phyloP scores from a whole-genome alignment of 2,888 invertebrate genomes.

The Sinopyrophorus schimmeli region DNA sequence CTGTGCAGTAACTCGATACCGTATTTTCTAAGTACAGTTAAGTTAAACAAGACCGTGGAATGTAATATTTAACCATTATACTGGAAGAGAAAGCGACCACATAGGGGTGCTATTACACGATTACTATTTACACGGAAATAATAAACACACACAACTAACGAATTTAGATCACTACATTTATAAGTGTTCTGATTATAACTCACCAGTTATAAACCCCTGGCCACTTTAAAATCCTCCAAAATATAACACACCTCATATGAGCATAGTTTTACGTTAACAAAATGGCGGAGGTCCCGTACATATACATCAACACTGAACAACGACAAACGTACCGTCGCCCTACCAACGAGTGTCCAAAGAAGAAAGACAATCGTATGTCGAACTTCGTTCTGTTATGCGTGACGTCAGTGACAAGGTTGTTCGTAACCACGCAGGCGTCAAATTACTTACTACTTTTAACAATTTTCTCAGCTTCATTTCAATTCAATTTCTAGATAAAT shows the following conservation, averaged over 20 bases:
- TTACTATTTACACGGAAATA: no score
- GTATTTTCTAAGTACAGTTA: conserved; percentile 13
- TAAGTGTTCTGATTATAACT: conserved; percentile 41
- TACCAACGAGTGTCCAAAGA: no score
- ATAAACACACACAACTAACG: no score
- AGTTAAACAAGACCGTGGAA: conserved; percentile 16
- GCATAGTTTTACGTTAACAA: conserved; percentile 57
- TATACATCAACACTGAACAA: conserved; percentile 44
- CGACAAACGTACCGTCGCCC: conserved; percentile 44
- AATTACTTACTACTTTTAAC: no score
- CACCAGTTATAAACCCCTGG: conserved; percentile 53
- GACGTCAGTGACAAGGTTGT: conserved; percentile 54
- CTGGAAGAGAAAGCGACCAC: conserved; percentile 25
- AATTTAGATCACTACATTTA: no score
- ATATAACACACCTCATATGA: conserved; percentile 56
- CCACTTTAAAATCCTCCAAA: conserved; percentile 50
- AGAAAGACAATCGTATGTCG: no score
- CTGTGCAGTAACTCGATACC: background rate
- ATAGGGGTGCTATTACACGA: conserved; percentile 15
- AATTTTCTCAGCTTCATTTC: no score
- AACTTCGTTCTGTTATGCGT: no score
- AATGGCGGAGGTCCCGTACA: conserved; percentile 56
- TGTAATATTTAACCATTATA: conserved; percentile 10
- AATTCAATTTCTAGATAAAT: no score
- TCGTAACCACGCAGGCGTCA: conserved; percentile 43